Evolutionary conservation across 2,888 invertebrate species (phyloP), one percentile per base, ranked within the genome.

Genomic region (Cephus runcator): DNA sequence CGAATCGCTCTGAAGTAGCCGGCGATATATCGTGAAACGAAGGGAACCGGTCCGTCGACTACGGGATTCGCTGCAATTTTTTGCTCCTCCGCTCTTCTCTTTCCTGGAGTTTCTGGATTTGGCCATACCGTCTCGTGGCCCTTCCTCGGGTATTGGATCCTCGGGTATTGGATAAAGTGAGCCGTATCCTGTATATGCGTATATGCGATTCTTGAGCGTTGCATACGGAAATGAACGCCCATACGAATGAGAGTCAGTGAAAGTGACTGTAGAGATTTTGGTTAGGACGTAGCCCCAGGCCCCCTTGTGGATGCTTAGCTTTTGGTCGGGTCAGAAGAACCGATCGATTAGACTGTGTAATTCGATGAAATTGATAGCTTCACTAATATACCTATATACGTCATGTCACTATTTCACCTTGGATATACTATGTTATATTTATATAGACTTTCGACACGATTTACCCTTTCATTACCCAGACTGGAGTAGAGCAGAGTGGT

Each of bases 301-400:
- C 12, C 2, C 35, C 12, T 36, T 36, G 31, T 31, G 71, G 23
- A 6, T 71, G 71, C 4, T 34, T 71, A 71, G 71, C 71, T 31
- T 71, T 71, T 71, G n/a, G 31, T 1, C 71, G 15, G 71, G 9
- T 33, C 15, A 12, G 71, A 71, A 71, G 71, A 6, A 31, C 71
- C n/a, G 31, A 71, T 71, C 71, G 71, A 71, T 71, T 71, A 31
- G 71, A 12, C 33, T 34, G 31, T 34, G 71, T 71, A 71, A 71
- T 71, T 71, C 71, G 71, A 71, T 71, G 71, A 71, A 71, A 71
- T 71, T 71, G 71, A 71, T 71, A 71, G 23, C 56, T 23, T 23
- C 56, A 56, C 56, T 56, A 9, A 23, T 56, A 56, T 56, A 56
- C 23, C 56, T 56, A 23, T 56, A 56, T 56, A 23, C 23, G 56